These are phyloP conservation scores for Otolemur garnettii DNA, from an alignment of 2,113 vertebrate genomes.

Conservation along the genomic window DNA sequence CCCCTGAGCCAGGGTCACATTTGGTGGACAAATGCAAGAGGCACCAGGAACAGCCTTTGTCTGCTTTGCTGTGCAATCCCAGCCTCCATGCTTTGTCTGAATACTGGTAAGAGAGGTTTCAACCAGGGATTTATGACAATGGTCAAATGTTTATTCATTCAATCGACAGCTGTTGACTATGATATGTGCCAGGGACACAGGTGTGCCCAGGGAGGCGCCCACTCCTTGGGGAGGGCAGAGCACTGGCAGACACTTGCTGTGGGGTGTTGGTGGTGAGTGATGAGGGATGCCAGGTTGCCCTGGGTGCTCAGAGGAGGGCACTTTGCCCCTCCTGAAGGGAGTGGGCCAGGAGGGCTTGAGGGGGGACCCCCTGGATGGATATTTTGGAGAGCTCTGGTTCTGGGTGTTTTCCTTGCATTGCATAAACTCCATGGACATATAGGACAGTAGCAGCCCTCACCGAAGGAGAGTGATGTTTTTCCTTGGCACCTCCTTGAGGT, in stretches of 20 bases:
- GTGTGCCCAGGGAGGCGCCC: background rate
- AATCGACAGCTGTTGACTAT: background rate
- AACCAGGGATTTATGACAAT: background rate
- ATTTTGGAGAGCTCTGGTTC: background rate
- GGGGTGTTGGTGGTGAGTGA: background rate
- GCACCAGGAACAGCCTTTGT: background rate
- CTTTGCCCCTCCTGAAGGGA: background rate
- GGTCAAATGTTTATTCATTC: background rate
- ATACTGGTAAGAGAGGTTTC: background rate
- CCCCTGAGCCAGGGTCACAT: fast-evolving
- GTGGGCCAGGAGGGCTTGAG: too few species aligned
- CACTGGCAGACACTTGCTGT: background rate
- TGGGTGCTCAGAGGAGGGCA: background rate
- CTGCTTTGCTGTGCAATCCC: background rate
- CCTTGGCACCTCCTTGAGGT: slow-evolving; percentile 98
- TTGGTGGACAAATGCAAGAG: background rate
- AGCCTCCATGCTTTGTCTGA: background rate
- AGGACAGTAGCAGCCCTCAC: slow-evolving; percentile 83
- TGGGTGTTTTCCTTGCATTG: background rate
- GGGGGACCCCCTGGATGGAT: background rate
- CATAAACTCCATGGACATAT: background rate
- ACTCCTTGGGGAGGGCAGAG: background rate
- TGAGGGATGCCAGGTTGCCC: background rate
- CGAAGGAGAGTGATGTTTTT: slow-evolving; percentile 97
- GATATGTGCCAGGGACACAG: background rate